These are phyloP conservation scores for Thymallus thymallus DNA, from an alignment of 2,113 vertebrate species.

Conservation along the genomic window DNA sequence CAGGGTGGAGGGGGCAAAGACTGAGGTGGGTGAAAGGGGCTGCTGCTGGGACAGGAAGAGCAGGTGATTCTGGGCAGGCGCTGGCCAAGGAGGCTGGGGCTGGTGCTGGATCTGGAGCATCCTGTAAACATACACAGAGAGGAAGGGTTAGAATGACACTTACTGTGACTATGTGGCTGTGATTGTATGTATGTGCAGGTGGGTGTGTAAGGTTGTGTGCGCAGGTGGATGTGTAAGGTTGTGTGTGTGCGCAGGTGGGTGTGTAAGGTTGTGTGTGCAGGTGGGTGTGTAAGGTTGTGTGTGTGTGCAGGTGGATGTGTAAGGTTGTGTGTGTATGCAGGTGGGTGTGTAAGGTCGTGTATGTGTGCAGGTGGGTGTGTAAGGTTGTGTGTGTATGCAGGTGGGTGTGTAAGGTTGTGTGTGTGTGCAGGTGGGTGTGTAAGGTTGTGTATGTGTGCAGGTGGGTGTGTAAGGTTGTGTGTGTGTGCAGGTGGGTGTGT, in stretches of 20 bases:
- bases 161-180: background rate
- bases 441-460: too few relatives aligned
- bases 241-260: background rate
- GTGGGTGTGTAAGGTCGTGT: background rate
- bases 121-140: slow-evolving; percentile 65
- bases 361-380: background rate
- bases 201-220: background rate
- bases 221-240: background rate
- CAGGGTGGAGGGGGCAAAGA: slow-evolving; percentile 62
- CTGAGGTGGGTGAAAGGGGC: slow-evolving; percentile 57
- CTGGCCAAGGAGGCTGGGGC: slow-evolving; percentile 61
- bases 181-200: background rate
- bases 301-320: background rate
- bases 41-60: slow-evolving; percentile 63
- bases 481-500: too few relatives aligned
- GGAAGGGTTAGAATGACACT: background rate
- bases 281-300: background rate
- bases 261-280: background rate
- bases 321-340: too few relatives aligned
- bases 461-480: too few relatives aligned
- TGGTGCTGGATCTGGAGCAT: slow-evolving; percentile 92
- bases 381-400: background rate
- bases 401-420: background rate
- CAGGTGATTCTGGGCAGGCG: slow-evolving; percentile 68
- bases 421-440: too few relatives aligned